Conservation (phyloP, 2,797 vertebrate species). For the Hirundo rustica region DNA sequence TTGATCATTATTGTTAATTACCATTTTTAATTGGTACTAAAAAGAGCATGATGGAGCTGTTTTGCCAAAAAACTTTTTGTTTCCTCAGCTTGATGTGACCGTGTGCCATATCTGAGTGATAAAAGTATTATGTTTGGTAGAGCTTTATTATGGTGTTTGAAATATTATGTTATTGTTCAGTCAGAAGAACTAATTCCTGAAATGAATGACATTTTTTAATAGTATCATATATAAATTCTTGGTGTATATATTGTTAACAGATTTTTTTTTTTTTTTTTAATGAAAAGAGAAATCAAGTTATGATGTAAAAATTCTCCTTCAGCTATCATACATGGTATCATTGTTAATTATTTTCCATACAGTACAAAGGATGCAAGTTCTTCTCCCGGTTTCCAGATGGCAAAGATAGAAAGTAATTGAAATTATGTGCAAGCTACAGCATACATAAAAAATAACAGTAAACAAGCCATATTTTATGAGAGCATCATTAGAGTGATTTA, state of each 20-base stretch:
- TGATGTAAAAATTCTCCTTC: not conserved
- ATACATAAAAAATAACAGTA: not conserved
- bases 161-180: not conserved
- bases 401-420: constrained; percentile 7
- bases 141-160: not conserved
- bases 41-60: not conserved
- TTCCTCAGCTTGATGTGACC: not conserved
- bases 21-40: not conserved
- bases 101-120: not conserved
- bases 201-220: not conserved
- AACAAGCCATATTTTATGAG: constrained; percentile 28
- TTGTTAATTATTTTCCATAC: not conserved
- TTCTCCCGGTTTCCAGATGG: not conserved
- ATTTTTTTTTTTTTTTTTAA: not conserved
- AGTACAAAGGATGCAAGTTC: not conserved
- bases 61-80: not conserved
- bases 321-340: not conserved
- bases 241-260: not conserved
- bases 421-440: not conserved
- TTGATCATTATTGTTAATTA: not conserved
- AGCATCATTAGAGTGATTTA: constrained; percentile 14
- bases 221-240: not conserved
- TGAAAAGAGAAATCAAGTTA: not conserved
- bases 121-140: not conserved
- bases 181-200: not conserved